Conservation (phyloP, 2,113 vertebrate species). For the Setophaga kirtlandii region DNA sequence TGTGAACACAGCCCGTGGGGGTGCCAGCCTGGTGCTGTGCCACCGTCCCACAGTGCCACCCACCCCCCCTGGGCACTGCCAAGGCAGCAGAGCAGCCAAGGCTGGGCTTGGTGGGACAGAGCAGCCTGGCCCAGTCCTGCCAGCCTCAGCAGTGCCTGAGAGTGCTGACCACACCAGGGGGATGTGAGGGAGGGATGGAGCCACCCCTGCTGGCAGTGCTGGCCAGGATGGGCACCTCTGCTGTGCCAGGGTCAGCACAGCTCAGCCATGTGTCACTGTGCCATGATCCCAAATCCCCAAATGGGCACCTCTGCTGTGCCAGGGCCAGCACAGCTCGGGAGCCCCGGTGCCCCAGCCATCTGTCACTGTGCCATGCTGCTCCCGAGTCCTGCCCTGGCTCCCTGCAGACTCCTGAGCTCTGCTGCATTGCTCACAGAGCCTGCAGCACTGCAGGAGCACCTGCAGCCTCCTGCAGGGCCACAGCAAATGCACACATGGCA, state of each 20-base stretch:
- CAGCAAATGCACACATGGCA: not conserved
- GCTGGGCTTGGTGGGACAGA: not conserved
- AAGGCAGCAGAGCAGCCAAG: not conserved
- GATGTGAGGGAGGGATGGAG: fast-evolving
- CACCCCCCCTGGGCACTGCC: not conserved
- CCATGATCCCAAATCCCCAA: too few species aligned
- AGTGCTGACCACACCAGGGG: fast-evolving
- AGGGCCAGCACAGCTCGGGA: not conserved
- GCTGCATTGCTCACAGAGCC: not conserved
- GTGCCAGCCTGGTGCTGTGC: fast-evolving
- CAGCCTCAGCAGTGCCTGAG: fast-evolving
- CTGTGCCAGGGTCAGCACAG: too few species aligned
- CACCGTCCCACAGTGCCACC: fast-evolving
- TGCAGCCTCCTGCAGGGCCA: not conserved
- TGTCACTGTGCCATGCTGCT: not conserved
- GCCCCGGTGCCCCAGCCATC: not conserved
- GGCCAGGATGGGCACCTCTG: not conserved
- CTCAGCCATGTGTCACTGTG: not conserved
- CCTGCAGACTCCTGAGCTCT: not conserved
- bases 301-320: not conserved
- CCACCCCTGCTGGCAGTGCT: fast-evolving
- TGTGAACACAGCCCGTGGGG: fast-evolving
- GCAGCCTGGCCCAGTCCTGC: not conserved
- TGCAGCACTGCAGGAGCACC: not conserved
- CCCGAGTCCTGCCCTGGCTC: not conserved